Evolutionary conservation across 2,888 invertebrate genomes (phyloP).

Genomic region (Zygaena filipendulae): DNA sequence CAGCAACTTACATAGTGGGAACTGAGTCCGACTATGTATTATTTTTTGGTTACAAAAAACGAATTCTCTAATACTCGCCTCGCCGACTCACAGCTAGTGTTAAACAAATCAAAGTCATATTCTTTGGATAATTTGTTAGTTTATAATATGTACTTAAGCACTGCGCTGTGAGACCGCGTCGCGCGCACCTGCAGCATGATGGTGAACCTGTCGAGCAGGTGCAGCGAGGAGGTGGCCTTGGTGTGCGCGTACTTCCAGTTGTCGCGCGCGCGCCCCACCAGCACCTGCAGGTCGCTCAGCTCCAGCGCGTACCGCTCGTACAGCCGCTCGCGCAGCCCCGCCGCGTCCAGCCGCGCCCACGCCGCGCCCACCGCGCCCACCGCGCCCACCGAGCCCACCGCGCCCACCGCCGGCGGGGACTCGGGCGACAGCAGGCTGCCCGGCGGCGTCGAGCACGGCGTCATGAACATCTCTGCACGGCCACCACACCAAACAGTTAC

Average conservation of each 20-base stretch:
- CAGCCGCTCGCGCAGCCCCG: constrained; percentile 35
- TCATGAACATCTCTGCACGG: constrained; percentile 75
- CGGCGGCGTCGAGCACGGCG: constrained; percentile 89
- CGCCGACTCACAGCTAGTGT: no score
- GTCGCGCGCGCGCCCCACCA: constrained; percentile 89
- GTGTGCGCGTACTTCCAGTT: constrained; percentile 91
- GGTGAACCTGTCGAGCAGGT: constrained; percentile 85
- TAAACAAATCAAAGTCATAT: no score
- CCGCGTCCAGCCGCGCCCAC: constrained; percentile 28
- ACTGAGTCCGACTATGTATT: no score
- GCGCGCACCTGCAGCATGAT: constrained; percentile 65
- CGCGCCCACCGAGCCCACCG: constrained; percentile 27
- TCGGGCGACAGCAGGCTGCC: constrained; percentile 76
- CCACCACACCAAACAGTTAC: not conserved
- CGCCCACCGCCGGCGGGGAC: constrained; percentile 37
- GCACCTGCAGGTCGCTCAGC: constrained; percentile 84
- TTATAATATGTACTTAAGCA: no score
- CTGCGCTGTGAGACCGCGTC: no score
- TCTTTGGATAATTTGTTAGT: no score
- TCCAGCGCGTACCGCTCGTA: constrained; percentile 76
- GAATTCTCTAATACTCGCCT: no score
- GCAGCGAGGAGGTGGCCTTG: constrained; percentile 85
- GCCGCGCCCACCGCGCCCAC: constrained; percentile 24
- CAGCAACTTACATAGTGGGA: no score
- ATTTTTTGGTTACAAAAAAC: no score